Evolutionary conservation across 1,140 invertebrate genomes (phyloP), one percentile per base, ranked within the genome.

Genomic region (Brachionus plicatilis): DNA sequence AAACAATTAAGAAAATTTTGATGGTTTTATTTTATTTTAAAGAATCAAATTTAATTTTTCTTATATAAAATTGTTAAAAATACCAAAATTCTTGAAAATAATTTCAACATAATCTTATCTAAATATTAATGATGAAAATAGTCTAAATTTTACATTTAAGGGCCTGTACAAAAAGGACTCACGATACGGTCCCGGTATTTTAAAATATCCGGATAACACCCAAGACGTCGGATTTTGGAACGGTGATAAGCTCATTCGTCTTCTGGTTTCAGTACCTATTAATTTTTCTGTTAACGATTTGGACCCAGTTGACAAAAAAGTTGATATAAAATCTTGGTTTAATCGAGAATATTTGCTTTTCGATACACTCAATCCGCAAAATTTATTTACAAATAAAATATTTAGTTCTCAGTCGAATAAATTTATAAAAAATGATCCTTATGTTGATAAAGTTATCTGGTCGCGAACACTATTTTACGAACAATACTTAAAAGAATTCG

Each of bases 191-290:
- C 89, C 88, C 11, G 89, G 89, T 0, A 86, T 89, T 8, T 65
- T 89, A 47, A 88, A 87, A 2, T 89, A 90, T 84, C 85, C 85
- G 11, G 86, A 89, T 85, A 87, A 86, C 8, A 85, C 56, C 33
- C 88, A 89, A 78, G 89, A 89, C 86, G 87, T 89, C 1, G 89
- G 89, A 4, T 85, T 89, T 5, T 89, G 89, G 89, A 86, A 85
- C 50, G 86, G 88, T 24, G 88, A 89, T 72, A 86, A 87, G 45
- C 85, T 90, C 0, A 84, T 88, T 43, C 88, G 88, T 84, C 85
- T 90, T 12, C 86, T 87, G 82, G 85, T 86, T 27, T 41, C 85
- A 0, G 85, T 88, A 1, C 82, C 85, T 3, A 86, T 85, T 3
- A 85, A 86, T 2, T 90, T 90, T 85, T 85, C 86, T 11, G 86